phyloP scores from a whole-genome alignment of 2,797 vertebrate species.

The Apogon talboti region DNA sequence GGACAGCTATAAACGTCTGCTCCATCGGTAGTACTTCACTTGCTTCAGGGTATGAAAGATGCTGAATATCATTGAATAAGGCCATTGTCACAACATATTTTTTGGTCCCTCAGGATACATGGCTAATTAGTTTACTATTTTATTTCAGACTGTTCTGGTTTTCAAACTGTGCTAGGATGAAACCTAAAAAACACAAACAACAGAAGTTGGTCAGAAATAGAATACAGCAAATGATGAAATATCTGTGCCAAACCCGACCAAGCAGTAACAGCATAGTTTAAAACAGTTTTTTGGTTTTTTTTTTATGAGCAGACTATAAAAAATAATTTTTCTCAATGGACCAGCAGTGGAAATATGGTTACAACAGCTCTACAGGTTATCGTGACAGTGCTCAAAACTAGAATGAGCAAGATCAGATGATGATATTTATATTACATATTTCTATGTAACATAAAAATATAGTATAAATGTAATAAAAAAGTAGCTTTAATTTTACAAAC shows the following conservation, averaged over 20 bases:
- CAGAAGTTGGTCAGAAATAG: slow-evolving; percentile 49
- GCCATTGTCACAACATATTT: slow-evolving; percentile 28
- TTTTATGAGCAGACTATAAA: slow-evolving; percentile 30
- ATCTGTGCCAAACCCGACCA: slow-evolving; percentile 50
- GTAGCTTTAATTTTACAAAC: slow-evolving; percentile 7
- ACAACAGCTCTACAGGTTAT: slow-evolving; percentile 49
- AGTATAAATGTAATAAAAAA: slow-evolving; percentile 1
- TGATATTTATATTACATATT: slow-evolving; percentile 35
- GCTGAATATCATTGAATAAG: not conserved
- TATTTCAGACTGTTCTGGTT: slow-evolving; percentile 52
- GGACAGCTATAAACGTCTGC: slow-evolving; percentile 38
- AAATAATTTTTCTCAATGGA: slow-evolving; percentile 41
- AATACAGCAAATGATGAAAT: slow-evolving; percentile 50
- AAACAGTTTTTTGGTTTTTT: no score
- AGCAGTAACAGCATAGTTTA: slow-evolving; percentile 15
- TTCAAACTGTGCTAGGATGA: slow-evolving; percentile 43
- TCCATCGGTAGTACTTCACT: no score
- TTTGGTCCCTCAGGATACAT: slow-evolving; percentile 29
- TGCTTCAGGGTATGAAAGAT: no score
- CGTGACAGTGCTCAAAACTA: slow-evolving; percentile 23
- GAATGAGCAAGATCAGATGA: slow-evolving; percentile 26
- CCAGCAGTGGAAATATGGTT: slow-evolving; percentile 39
- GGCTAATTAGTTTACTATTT: slow-evolving; percentile 59
- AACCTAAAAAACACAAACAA: slow-evolving; percentile 37
- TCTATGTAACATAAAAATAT: not conserved